Percentiles rank a stretch among this genome's conserved stretches.
Conservation (phyloP, 2,797 vertebrate species). For the Falco peregrinus region DNA sequence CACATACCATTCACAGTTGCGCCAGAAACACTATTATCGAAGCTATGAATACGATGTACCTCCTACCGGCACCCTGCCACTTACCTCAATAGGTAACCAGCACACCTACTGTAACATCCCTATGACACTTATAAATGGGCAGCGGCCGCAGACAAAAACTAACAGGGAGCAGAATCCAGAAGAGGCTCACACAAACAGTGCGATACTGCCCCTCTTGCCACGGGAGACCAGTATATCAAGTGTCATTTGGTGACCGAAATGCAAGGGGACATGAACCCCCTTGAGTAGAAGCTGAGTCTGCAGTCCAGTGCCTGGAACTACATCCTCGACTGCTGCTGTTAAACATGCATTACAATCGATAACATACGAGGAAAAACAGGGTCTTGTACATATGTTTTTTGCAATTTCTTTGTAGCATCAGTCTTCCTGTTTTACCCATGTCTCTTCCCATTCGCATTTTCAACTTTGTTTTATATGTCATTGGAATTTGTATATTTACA, state of each 20-base stretch:
- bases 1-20: conserved; percentile 96
- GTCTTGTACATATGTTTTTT: conserved; percentile 98
- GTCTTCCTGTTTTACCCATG: conserved; percentile 92
- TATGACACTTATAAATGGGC: conserved; percentile 97
- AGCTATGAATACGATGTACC: conserved; percentile 96
- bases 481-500: conserved; percentile 89
- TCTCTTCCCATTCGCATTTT: conserved; percentile 85
- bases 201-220: conserved; percentile 96
- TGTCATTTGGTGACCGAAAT: conserved; percentile 93
- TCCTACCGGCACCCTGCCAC: conserved; percentile 93
- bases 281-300: conserved; percentile 75
- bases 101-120: conserved; percentile 99
- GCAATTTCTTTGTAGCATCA: conserved; percentile 98
- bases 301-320: conserved; percentile 84
- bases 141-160: conserved; percentile 93
- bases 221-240: conserved; percentile 99
- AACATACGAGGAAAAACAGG: conserved; percentile 95
- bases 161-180: conserved; percentile 94
- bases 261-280: conserved; percentile 70
- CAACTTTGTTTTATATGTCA: conserved; percentile 91
- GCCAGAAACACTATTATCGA: conserved; percentile 99
- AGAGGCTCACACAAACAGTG: conserved; percentile 96
- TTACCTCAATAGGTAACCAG: conserved; percentile 95
- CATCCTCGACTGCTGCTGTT: conserved; percentile 84
- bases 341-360: conserved; percentile 83